A percentile compares a stretch with the other conserved stretches of the same genome.
Conservation (phyloP, 1,140 invertebrate genomes). For the Drosophila equinoxialis region DNA sequence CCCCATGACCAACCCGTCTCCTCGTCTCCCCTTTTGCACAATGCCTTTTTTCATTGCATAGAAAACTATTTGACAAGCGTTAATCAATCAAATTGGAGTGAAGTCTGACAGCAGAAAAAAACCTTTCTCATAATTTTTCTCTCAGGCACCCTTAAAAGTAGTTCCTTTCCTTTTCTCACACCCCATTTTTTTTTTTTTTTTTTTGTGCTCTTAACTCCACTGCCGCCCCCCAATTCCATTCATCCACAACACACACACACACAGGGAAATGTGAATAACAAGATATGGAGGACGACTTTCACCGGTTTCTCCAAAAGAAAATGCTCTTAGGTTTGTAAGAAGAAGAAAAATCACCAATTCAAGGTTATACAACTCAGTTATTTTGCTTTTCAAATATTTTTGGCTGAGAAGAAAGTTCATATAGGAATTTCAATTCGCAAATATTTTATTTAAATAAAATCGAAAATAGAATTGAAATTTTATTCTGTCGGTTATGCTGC, state of each 20-base stretch:
- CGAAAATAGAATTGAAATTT: too few species aligned
- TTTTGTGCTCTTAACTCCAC: conserved; percentile 17
- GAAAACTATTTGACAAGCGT: conserved; percentile 65
- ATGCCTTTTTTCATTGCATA: conserved; percentile 29
- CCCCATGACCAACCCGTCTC: neutral
- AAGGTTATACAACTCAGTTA: neutral
- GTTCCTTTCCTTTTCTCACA: neutral
- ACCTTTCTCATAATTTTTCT: conserved; percentile 78
- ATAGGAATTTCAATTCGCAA: too few species aligned
- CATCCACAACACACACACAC: conserved; percentile 2
- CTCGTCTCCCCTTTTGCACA: neutral
- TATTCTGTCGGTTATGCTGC: too few species aligned
- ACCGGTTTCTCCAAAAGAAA: neutral
- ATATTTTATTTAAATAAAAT: neutral
- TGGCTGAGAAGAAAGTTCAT: neutral
- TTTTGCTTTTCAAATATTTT: neutral
- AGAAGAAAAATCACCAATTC: neutral
- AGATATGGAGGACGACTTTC: neutral
- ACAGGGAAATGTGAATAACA: neutral
- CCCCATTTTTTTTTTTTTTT: neutral
- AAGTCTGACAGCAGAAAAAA: conserved; percentile 59
- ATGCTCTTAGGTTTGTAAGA: neutral
- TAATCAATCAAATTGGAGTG: conserved; percentile 71
- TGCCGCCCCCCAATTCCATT: conserved; percentile 4
- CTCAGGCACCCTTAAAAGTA: neutral